phyloP scores from a whole-genome alignment of 1,140 invertebrate species.

The Polypedilum vanderplanki region DNA sequence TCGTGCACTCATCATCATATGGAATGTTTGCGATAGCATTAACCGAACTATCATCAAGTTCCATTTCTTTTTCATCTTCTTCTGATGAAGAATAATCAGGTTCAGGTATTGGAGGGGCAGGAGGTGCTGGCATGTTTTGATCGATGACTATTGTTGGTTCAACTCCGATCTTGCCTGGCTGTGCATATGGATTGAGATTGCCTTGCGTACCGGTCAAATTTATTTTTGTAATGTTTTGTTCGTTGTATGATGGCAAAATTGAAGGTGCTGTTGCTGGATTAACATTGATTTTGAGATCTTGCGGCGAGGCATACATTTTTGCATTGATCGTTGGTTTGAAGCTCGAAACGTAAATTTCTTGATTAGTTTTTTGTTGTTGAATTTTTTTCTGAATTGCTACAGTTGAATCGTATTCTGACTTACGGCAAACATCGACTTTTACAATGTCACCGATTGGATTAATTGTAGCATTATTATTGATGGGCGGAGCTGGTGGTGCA shows the following conservation, averaged over 20 bases:
- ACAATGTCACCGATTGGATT: slow-evolving; percentile 57
- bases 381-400: slow-evolving; percentile 41
- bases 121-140: slow-evolving; percentile 35
- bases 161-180: slow-evolving; percentile 43
- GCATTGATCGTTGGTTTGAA: slow-evolving; percentile 77
- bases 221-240: slow-evolving; percentile 26
- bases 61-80: slow-evolving; percentile 55
- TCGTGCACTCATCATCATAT: slow-evolving; percentile 42
- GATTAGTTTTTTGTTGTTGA: slow-evolving; percentile 37
- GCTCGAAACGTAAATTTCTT: slow-evolving; percentile 57
- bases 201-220: slow-evolving; percentile 34
- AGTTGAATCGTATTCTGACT: slow-evolving; percentile 43
- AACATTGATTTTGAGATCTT: slow-evolving; percentile 62
- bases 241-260: neutral
- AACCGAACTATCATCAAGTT: slow-evolving; percentile 40
- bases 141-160: slow-evolving; percentile 34
- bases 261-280: slow-evolving; percentile 37
- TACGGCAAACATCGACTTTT: slow-evolving; percentile 57
- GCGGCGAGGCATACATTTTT: slow-evolving; percentile 80
- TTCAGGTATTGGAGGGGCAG: slow-evolving; percentile 73
- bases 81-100: slow-evolving; percentile 83
- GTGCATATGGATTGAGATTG: slow-evolving; percentile 57
- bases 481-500: slow-evolving; percentile 60
- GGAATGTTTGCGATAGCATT: slow-evolving; percentile 40
- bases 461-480: neutral